Conservation (phyloP, 1,140 invertebrate genomes). For the Platyscapa corneri region DNA sequence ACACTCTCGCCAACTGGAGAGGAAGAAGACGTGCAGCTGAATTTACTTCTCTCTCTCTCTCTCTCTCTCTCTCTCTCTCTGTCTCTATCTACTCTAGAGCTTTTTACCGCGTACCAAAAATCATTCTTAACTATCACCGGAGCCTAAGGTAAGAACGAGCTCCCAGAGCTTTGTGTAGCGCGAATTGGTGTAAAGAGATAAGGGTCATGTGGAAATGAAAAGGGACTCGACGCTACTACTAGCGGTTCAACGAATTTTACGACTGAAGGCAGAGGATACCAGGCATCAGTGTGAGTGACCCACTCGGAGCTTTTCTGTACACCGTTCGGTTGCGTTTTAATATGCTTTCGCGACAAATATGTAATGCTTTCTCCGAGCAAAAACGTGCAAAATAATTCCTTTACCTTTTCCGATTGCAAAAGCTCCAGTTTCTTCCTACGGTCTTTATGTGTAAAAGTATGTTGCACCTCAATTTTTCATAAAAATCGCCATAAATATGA, state of each 20-base stretch:
- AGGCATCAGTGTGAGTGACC: conserved; percentile 19
- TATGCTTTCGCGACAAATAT: background rate
- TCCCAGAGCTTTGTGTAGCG: background rate
- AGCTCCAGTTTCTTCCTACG: background rate
- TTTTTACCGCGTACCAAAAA: background rate
- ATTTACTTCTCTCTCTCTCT: background rate
- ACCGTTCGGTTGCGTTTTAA: background rate
- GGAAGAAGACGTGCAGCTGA: background rate
- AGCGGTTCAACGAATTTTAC: conserved; percentile 14
- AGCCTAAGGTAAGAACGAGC: background rate
- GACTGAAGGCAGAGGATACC: background rate
- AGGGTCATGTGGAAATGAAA: conserved; percentile 37
- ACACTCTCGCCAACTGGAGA: background rate
- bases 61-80: too few relatives aligned
- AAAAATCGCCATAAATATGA: background rate
- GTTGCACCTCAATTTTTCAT: background rate
- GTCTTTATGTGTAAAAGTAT: background rate
- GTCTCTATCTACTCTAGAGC: background rate
- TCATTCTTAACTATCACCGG: conserved; percentile 13
- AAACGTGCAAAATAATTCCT: background rate
- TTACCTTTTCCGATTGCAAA: background rate
- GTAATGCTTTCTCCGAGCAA: too few relatives aligned
- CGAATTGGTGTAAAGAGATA: conserved; percentile 21
- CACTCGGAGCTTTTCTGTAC: background rate
- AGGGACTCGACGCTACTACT: background rate